Percentiles rank a stretch among this genome's conserved stretches.
phyloP scores from a whole-genome alignment of 2,113 vertebrate species.

The Takifugu bimaculatus region DNA sequence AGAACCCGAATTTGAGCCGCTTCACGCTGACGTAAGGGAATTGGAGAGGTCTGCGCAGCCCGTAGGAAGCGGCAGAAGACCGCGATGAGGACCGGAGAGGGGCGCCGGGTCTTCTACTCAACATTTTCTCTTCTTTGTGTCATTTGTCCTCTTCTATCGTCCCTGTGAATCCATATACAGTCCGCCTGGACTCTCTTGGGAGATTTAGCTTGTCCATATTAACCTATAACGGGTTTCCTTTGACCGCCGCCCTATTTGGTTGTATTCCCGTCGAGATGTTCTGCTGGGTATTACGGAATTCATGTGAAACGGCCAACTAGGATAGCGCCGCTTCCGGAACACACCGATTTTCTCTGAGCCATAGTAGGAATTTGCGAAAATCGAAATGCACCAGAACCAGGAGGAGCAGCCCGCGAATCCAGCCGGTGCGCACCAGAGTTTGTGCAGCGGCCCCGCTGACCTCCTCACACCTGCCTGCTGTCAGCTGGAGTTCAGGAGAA shows the following conservation, averaged over 20 bases:
- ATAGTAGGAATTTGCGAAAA: neutral
- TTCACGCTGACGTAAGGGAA: slow-evolving; percentile 50
- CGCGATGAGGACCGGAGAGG: slow-evolving; percentile 21
- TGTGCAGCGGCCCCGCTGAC: slow-evolving; percentile 22
- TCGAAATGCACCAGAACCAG: slow-evolving; percentile 42
- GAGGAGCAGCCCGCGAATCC: slow-evolving; percentile 28
- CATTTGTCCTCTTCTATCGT: neutral
- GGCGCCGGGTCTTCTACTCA: neutral
- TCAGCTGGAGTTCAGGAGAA: slow-evolving; percentile 46
- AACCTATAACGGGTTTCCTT: neutral
- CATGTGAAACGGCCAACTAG: slow-evolving; percentile 4
- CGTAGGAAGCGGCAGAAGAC: slow-evolving; percentile 29
- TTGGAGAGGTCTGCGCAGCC: slow-evolving; percentile 32
- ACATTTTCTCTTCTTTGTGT: neutral
- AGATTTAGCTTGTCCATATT: neutral
- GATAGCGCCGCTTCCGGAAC: slow-evolving; percentile 7
- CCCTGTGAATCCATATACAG: neutral
- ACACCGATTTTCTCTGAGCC: slow-evolving; percentile 13
- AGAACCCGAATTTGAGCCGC: slow-evolving; percentile 46
- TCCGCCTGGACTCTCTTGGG: neutral
- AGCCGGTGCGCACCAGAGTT: slow-evolving; percentile 23
- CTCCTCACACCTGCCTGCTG: slow-evolving; percentile 31
- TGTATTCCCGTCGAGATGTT: neutral
- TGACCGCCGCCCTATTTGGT: slow-evolving; percentile 36
- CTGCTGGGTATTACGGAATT: neutral